These are phyloP conservation scores for Ophiodon elongatus DNA, from an alignment of 2,113 vertebrate genomes.

Conservation along the genomic window DNA sequence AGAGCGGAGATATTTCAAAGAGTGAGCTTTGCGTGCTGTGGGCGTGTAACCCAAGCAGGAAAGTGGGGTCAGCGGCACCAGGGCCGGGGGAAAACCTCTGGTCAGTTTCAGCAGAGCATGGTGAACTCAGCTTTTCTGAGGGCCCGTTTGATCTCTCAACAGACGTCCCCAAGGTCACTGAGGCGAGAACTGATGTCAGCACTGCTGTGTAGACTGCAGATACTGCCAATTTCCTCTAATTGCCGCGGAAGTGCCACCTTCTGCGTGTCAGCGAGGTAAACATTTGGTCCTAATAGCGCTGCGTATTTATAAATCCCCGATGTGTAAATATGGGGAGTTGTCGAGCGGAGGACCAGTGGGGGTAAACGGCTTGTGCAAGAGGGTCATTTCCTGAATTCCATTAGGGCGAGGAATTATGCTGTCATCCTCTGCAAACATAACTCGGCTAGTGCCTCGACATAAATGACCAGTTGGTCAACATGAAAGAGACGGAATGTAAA, in stretches of 20 bases:
- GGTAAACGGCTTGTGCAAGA: slow-evolving; percentile 65
- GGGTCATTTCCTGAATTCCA: slow-evolving; percentile 76
- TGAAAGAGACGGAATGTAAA: slow-evolving; percentile 12
- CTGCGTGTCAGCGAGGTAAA: slow-evolving; percentile 50
- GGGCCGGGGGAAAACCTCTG: slow-evolving; percentile 61
- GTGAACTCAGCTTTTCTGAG: slow-evolving; percentile 67
- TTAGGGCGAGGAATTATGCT: slow-evolving; percentile 55
- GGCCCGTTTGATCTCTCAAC: slow-evolving; percentile 75
- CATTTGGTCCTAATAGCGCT: slow-evolving; percentile 68
- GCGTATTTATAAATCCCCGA: slow-evolving; percentile 45
- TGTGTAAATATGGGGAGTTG: slow-evolving; percentile 60
- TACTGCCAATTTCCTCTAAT: slow-evolving; percentile 74
- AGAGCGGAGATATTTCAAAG: slow-evolving; percentile 34
- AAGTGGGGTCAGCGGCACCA: slow-evolving; percentile 54
- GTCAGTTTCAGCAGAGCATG: slow-evolving; percentile 71
- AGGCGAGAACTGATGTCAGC: slow-evolving; percentile 77
- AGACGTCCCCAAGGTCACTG: slow-evolving; percentile 69
- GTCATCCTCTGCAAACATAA: slow-evolving; percentile 58
- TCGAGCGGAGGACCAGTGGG: slow-evolving; percentile 41
- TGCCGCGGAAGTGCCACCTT: slow-evolving; percentile 73
- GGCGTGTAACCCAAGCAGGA: slow-evolving; percentile 60
- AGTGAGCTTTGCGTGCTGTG: slow-evolving; percentile 30
- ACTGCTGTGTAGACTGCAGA: slow-evolving; percentile 63
- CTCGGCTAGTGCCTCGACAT: slow-evolving; percentile 36
- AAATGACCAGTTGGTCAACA: slow-evolving; percentile 41